Percentiles rank a stretch among this genome's conserved stretches.
These are phyloP conservation scores for Ectemnius cavifrons DNA, from an alignment of 2,888 invertebrate genomes.

Conservation along the genomic window DNA sequence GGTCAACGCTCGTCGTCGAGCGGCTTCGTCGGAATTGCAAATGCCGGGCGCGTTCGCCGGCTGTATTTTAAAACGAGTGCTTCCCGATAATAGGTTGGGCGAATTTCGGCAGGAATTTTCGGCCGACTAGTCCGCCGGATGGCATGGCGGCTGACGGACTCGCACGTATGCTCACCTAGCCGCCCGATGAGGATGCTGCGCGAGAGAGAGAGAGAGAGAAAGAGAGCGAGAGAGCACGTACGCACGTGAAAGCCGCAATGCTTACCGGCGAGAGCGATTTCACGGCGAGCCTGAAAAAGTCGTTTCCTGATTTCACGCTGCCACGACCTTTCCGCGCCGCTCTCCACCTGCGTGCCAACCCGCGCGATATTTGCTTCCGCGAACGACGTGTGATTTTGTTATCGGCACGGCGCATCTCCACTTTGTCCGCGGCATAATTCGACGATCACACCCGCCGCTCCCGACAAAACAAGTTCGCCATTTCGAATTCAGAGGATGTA, in stretches of 20 bases:
- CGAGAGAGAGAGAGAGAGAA: too few relatives aligned
- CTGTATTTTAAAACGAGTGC: slow-evolving; percentile 70
- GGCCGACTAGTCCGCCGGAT: slow-evolving; percentile 16
- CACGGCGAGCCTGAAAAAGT: slow-evolving; percentile 33
- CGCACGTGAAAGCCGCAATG: background rate
- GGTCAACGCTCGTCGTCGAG: slow-evolving; percentile 21
- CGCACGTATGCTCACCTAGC: too few relatives aligned
- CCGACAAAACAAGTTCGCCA: too few relatives aligned
- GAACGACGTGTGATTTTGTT: slow-evolving; percentile 18
- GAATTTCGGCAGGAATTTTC: slow-evolving; percentile 54
- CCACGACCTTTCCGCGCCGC: slow-evolving; percentile 19
- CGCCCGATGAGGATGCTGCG: too few relatives aligned
- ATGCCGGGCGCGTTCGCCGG: slow-evolving; percentile 55
- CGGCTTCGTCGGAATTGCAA: slow-evolving; percentile 71
- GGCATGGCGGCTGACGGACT: too few relatives aligned
- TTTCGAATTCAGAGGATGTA: too few relatives aligned
- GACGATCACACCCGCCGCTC: too few relatives aligned
- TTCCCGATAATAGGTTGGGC: slow-evolving; percentile 68
- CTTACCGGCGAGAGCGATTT: slow-evolving; percentile 2
- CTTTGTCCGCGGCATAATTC: too few relatives aligned
- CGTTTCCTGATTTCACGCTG: slow-evolving; percentile 41
- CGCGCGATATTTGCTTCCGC: too few relatives aligned
- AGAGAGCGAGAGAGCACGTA: background rate
- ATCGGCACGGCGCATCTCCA: background rate
- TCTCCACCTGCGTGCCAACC: too few relatives aligned